A percentile compares a stretch with the other conserved stretches of the same genome.
Conservation (phyloP, 2,888 invertebrate species). For the Apamea anceps region DNA sequence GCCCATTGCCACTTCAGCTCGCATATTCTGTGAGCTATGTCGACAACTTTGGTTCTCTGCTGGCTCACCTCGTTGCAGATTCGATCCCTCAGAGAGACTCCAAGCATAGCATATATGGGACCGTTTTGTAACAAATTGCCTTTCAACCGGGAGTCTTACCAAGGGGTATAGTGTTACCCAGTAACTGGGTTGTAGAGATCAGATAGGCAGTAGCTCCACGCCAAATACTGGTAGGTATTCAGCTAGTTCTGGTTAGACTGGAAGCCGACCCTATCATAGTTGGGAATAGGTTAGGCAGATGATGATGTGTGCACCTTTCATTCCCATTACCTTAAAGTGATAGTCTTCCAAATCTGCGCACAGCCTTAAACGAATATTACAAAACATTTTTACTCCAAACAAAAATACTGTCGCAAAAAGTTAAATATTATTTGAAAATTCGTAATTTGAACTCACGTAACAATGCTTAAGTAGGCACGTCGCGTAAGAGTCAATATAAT, state of each 20-base stretch:
- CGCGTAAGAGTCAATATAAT: slow-evolving; percentile 34
- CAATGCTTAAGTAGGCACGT: slow-evolving; percentile 28
- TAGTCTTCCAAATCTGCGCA: background rate
- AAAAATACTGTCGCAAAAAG: slow-evolving; percentile 28
- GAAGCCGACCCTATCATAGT: background rate
- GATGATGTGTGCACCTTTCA: background rate
- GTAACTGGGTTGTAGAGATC: too few species aligned
- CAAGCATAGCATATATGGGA: too few species aligned
- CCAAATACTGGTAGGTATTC: background rate
- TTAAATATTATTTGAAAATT: slow-evolving; percentile 36
- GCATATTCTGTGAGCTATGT: too few species aligned
- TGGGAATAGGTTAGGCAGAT: background rate
- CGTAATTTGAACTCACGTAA: slow-evolving; percentile 25
- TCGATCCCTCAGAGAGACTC: too few species aligned
- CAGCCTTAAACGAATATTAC: background rate
- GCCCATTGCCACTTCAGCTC: too few species aligned
- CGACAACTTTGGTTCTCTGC: too few species aligned
- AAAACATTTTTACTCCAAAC: slow-evolving; percentile 5
- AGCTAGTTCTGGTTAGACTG: background rate
- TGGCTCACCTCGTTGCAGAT: too few species aligned
- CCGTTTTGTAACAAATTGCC: background rate
- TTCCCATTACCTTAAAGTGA: background rate
- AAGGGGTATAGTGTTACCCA: too few species aligned
- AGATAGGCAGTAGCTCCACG: background rate
- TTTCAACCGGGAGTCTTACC: too few species aligned